Conservation (phyloP, 1,140 invertebrate species). For the Magallana gigas region DNA sequence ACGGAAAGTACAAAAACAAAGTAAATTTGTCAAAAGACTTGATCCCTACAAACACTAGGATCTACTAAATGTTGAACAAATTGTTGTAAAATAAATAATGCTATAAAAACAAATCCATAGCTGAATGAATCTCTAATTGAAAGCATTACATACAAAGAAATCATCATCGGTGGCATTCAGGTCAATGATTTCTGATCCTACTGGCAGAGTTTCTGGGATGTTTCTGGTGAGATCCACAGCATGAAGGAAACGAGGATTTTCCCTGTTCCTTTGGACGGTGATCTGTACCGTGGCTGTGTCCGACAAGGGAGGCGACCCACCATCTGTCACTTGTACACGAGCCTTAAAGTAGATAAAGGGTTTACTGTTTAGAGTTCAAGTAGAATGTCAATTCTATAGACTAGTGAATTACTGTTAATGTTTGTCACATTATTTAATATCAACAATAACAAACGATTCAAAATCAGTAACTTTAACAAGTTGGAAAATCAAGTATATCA, state of each 20-base stretch:
- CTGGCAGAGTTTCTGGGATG: constrained; percentile 60
- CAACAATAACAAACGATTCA: no score
- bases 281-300: constrained; percentile 65
- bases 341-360: constrained; percentile 56
- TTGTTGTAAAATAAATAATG: no score
- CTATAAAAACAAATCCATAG: no score
- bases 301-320: constrained; percentile 65
- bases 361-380: no score
- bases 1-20: no score
- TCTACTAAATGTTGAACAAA: background rate
- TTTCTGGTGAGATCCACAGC: background rate
- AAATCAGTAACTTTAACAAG: no score
- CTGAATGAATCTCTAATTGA: background rate
- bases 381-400: no score
- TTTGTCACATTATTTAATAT: no score
- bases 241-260: constrained; percentile 84
- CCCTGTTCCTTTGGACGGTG: constrained; percentile 75
- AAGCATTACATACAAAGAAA: constrained; percentile 59
- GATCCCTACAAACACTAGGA: background rate
- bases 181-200: constrained; percentile 58
- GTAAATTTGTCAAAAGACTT: background rate
- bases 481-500: no score
- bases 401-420: no score
- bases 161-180: constrained; percentile 73
- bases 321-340: constrained; percentile 66